Conservation (phyloP, 2,113 vertebrate species). For the Scatophagus argus region DNA sequence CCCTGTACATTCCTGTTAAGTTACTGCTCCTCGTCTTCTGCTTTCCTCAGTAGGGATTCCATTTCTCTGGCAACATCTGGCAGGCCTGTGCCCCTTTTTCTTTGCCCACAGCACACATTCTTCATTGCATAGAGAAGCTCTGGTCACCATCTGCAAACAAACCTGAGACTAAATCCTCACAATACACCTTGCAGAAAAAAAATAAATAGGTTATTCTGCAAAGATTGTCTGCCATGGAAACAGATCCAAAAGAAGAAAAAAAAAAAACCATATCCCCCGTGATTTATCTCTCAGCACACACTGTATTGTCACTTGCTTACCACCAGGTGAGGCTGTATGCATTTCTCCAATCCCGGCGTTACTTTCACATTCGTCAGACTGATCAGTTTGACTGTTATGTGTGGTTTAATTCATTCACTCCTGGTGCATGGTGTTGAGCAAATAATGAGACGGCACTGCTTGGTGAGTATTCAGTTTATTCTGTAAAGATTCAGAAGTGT, state of each 20-base stretch:
- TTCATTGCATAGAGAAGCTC: background rate
- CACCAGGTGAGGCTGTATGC: constrained; percentile 69
- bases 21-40: background rate
- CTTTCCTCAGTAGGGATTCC: background rate
- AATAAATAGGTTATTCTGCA: constrained; percentile 10
- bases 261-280: background rate
- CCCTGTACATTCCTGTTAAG: background rate
- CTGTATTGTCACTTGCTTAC: constrained; percentile 32
- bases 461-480: constrained; percentile 86
- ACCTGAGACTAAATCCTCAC: background rate
- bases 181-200: constrained; percentile 10
- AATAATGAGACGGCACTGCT: constrained; percentile 55
- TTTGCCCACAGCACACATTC: constrained; percentile 7
- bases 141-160: constrained; percentile 25
- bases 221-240: constrained; percentile 2
- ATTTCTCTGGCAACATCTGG: constrained; percentile 13
- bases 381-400: constrained; percentile 29
- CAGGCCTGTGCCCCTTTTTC: background rate
- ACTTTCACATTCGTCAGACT: constrained; percentile 22
- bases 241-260: no score
- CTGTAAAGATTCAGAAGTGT: constrained; percentile 87
- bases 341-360: background rate
- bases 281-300: background rate
- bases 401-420: constrained; percentile 24
- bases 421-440: constrained; percentile 20